Conservation (phyloP, 2,797 vertebrate species). For the Cuniculus paca region DNA sequence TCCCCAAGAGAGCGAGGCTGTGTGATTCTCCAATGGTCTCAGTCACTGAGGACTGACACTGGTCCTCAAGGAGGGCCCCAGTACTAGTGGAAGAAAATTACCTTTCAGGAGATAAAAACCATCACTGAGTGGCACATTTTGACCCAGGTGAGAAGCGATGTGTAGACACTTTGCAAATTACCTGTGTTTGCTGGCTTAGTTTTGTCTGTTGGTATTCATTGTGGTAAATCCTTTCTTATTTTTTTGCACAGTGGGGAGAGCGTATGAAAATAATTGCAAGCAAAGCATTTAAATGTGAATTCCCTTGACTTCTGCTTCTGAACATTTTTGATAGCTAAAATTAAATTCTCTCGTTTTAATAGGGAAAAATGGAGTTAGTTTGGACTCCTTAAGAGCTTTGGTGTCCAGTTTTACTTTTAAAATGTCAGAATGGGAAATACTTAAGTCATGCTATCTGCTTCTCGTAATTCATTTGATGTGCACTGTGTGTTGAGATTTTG, state of each 20-base stretch:
- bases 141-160: neutral
- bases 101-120: neutral
- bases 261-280: neutral
- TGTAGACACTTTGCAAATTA: neutral
- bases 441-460: neutral
- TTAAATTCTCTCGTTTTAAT: constrained; percentile 43
- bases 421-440: neutral
- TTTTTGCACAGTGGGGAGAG: neutral
- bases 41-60: neutral
- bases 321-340: constrained; percentile 70
- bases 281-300: neutral
- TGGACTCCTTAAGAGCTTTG: constrained; percentile 16
- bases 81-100: neutral
- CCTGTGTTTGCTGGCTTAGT: neutral
- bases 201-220: neutral
- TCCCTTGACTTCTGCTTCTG: constrained; percentile 69
- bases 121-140: neutral
- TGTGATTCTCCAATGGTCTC: accelerated
- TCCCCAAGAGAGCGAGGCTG: too few species aligned
- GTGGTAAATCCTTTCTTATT: neutral
- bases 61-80: too few species aligned
- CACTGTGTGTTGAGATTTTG: neutral
- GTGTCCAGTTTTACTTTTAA: constrained; percentile 38
- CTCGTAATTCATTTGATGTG: neutral
- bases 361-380: constrained; percentile 22